A percentile compares a stretch with the other conserved stretches of the same genome.
Evolutionary conservation across 2,797 vertebrate species (phyloP).

Genomic region (Semaprochilodus insignis): DNA sequence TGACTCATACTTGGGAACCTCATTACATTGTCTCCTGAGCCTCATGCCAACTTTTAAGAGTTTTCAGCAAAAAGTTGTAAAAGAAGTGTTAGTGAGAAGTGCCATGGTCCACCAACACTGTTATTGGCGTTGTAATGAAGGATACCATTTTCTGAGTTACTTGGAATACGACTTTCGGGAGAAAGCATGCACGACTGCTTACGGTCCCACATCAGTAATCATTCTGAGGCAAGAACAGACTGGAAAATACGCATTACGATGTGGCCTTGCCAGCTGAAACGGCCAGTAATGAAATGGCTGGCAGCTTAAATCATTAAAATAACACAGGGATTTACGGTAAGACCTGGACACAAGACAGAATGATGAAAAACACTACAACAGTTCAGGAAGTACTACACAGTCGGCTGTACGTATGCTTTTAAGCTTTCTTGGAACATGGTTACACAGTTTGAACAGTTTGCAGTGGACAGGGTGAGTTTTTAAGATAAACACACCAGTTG

Average conservation of each 20-base stretch:
- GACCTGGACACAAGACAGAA: background rate
- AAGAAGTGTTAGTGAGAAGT: background rate
- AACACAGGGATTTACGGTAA: background rate
- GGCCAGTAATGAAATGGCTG: background rate
- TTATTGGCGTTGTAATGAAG: constrained; percentile 1
- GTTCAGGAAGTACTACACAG: background rate
- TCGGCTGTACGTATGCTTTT: background rate
- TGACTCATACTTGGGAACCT: constrained; percentile 3
- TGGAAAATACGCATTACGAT: background rate
- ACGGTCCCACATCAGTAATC: background rate
- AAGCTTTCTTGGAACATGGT: background rate
- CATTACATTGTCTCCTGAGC: constrained; percentile 3
- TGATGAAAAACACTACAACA: background rate
- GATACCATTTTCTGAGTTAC: background rate
- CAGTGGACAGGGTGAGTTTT: background rate
- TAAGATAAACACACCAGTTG: background rate
- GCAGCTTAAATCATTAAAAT: background rate
- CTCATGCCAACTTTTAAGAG: background rate
- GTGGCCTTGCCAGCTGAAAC: background rate
- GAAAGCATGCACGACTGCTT: background rate
- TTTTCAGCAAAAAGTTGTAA: background rate
- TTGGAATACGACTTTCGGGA: background rate
- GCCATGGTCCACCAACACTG: background rate
- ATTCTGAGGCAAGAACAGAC: background rate
- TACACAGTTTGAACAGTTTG: background rate